These are phyloP conservation scores for Agrotis segetum DNA, from an alignment of 2,888 invertebrate species.

Conservation along the genomic window DNA sequence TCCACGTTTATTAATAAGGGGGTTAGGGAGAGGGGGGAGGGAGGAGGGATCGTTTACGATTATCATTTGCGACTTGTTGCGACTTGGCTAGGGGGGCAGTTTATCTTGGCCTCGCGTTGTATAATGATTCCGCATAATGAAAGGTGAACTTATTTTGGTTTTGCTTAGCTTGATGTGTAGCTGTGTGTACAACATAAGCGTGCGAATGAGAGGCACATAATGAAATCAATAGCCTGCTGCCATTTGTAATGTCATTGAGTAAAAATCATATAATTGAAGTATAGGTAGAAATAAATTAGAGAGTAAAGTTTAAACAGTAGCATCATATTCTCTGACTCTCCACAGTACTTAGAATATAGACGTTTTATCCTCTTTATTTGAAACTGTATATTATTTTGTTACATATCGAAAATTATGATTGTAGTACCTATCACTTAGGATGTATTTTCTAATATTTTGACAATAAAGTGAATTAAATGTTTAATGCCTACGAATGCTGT, in stretches of 20 bases:
- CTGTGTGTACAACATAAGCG: background rate
- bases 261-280: conserved; percentile 23
- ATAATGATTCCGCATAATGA: no score
- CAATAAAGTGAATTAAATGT: conserved; percentile 61
- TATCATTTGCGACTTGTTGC: no score
- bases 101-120: no score
- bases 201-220: conserved; percentile 2
- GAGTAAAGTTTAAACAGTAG: conserved; percentile 37
- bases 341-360: conserved; percentile 51
- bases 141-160: no score
- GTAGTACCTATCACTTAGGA: conserved; percentile 38
- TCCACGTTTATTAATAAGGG: no score
- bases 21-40: no score
- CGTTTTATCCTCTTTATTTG: conserved; percentile 43
- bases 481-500: conserved; percentile 47
- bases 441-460: conserved; percentile 58
- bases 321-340: conserved; percentile 25
- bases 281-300: conserved; percentile 41
- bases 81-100: no score
- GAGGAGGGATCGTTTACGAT: no score
- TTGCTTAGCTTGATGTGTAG: no score
- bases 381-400: conserved; percentile 57
- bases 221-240: background rate
- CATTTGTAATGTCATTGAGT: conserved; percentile 1
- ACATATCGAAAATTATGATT: conserved; percentile 47